Base-by-base conservation (phyloP, 2,113 vertebrate species). In the Condylura cristata region DNA sequence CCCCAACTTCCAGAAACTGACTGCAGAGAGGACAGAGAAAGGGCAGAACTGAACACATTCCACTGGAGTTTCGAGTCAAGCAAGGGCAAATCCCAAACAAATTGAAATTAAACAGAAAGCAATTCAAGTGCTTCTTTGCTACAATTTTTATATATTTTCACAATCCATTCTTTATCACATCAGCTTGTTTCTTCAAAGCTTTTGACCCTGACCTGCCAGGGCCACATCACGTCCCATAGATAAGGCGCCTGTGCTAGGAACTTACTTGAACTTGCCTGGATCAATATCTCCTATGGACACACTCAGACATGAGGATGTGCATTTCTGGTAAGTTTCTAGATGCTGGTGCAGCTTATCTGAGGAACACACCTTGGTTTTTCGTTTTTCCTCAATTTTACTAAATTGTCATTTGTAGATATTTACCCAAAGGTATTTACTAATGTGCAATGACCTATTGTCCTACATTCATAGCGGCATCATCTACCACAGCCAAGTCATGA, bases 101-200 rank as follows among this genome's bases (percentile, higher is more conserved):
- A 1, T 1, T 17, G 6, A 61, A 81, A n/a, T 20, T 37, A 82
- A 82, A 53, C 44, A 26, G 28, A 48, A 39, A 22, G 20, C 4
- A n/a, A 34, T 32, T 6, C 34, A 34, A 24, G 24, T 28, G 41
- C 18, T 17, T 11, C 82, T 63, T 53, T 60, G 44, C 16, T 26
- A 41, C 7, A 5, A 18, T 37, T 83, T 65, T 46, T 22, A 11
- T 4, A 0, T 30, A 56, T 58, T 44, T 66, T 51, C 30, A 30
- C 24, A 28, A 3, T 4, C n/a, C 2, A 24, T 8, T 3, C 26
- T 41, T 48, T 0, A 32, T 3, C 1, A 1, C 0, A 2, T 18
- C 53, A 26, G 22, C 70, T 44, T n/a, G 24, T 37, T n/a, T 56
- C 48, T 84, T 63, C 30, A 39, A 24, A 39, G 18, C 14, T 8